Percentiles rank a stretch among this genome's conserved stretches.
These are phyloP conservation scores for Lordiphosa stackelbergi DNA, from an alignment of 1,140 invertebrate species.

Conservation along the genomic window DNA sequence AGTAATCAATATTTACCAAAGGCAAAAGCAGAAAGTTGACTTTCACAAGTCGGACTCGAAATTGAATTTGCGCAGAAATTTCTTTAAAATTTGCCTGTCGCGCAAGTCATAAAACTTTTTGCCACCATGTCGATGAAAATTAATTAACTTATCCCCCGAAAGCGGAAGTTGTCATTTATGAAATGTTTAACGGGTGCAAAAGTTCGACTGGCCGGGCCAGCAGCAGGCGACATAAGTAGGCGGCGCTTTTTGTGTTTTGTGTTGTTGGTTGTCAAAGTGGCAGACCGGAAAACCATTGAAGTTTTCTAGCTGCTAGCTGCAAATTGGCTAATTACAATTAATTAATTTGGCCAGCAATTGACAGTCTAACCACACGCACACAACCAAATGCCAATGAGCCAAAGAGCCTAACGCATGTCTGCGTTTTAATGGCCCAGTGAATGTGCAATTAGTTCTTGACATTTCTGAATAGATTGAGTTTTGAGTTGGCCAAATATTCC, in stretches of 20 bases:
- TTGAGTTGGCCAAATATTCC: no score
- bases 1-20: slow-evolving; percentile 72
- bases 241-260: slow-evolving; percentile 25
- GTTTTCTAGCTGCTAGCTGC: slow-evolving; percentile 67
- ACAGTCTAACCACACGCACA: slow-evolving; percentile 31
- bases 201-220: slow-evolving; percentile 12
- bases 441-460: slow-evolving; percentile 54
- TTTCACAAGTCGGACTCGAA: slow-evolving; percentile 56
- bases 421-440: slow-evolving; percentile 32
- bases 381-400: slow-evolving; percentile 27
- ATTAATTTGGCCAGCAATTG: slow-evolving; percentile 53
- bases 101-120: slow-evolving; percentile 39
- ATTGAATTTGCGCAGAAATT: slow-evolving; percentile 60
- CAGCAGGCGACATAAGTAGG: slow-evolving; percentile 23
- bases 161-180: slow-evolving; percentile 56
- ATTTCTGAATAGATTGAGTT: slow-evolving; percentile 22
- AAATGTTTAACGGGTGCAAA: slow-evolving; percentile 26
- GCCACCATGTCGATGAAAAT: slow-evolving; percentile 54
- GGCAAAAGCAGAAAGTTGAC: slow-evolving; percentile 42
- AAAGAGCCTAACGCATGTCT: slow-evolving; percentile 20
- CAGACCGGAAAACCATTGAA: slow-evolving; percentile 55
- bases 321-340: slow-evolving; percentile 71
- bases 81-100: slow-evolving; percentile 57
- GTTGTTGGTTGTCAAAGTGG: slow-evolving; percentile 44
- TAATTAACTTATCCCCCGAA: slow-evolving; percentile 60